These are phyloP conservation scores for Geotrupes spiniger DNA, from an alignment of 2,888 invertebrate species.

Conservation along the genomic window DNA sequence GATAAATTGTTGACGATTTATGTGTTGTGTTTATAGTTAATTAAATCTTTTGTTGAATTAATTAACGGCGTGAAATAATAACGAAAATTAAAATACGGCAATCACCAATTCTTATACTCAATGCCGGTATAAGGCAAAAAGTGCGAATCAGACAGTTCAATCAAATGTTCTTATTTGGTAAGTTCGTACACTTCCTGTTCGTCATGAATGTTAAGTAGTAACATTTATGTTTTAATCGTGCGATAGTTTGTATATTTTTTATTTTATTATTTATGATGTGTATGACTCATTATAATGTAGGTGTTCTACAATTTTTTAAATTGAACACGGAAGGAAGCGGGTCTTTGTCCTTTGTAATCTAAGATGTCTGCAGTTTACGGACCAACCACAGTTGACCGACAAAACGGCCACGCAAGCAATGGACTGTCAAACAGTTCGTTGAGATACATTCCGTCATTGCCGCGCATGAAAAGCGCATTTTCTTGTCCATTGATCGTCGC, in stretches of 20 bases:
- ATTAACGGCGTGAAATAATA: too few species aligned
- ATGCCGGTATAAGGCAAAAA: too few species aligned
- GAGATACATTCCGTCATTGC: slow-evolving; percentile 17
- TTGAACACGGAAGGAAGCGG: background rate
- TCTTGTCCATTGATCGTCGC: slow-evolving; percentile 15
- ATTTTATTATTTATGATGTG: background rate
- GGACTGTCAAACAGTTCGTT: slow-evolving; percentile 17
- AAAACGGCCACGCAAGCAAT: slow-evolving; percentile 18
- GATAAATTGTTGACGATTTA: too few species aligned
- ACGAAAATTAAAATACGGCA: too few species aligned
- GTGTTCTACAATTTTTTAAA: slow-evolving; percentile 3
- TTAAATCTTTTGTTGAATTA: too few species aligned
- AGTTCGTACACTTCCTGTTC: slow-evolving; percentile 10
- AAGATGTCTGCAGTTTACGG: slow-evolving; percentile 21
- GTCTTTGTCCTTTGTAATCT: background rate
- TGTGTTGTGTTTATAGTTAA: too few species aligned
- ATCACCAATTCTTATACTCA: too few species aligned
- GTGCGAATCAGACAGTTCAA: too few species aligned
- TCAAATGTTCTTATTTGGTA: slow-evolving; percentile 21
- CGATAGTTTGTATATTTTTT: background rate
- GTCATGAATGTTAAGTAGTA: background rate
- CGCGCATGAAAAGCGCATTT: slow-evolving; percentile 13
- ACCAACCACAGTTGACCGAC: slow-evolving; percentile 22
- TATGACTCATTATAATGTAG: slow-evolving; percentile 14
- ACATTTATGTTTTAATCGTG: background rate